phyloP scores from a whole-genome alignment of 2,888 invertebrate genomes.

The Apamea crenata region DNA sequence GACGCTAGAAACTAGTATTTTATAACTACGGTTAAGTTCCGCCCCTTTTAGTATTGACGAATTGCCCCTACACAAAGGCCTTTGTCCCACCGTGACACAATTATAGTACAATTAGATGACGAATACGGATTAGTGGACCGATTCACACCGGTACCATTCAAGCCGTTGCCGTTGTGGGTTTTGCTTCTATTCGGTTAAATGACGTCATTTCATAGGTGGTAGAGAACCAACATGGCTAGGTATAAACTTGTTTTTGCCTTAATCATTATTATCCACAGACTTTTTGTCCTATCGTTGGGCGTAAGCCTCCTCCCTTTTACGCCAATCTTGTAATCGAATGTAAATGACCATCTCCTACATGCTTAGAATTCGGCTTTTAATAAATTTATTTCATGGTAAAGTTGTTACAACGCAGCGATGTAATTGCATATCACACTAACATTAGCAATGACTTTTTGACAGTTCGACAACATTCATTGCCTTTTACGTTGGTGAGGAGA shows the following conservation, averaged over 20 bases:
- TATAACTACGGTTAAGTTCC: conserved; percentile 6
- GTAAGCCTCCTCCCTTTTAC: not conserved
- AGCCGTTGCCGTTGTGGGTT: conserved; percentile 19
- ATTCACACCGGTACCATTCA: conserved; percentile 49
- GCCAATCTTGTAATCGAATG: not conserved
- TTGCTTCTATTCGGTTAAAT: conserved; percentile 21
- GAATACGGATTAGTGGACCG: conserved; percentile 45
- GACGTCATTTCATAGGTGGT: conserved; percentile 26
- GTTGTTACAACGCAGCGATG: not conserved
- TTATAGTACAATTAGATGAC: conserved; percentile 61
- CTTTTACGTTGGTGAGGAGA: not conserved
- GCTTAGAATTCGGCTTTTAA: not conserved
- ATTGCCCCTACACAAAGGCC: conserved; percentile 50
- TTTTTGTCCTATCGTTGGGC: not conserved
- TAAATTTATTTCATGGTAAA: not conserved
- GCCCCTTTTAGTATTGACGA: conserved; percentile 28
- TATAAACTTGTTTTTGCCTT: not conserved
- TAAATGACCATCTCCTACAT: not conserved
- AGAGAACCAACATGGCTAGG: conserved; percentile 5
- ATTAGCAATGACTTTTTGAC: not conserved
- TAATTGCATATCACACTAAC: not conserved
- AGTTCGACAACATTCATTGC: not conserved
- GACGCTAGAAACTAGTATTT: not conserved
- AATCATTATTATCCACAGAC: conserved; percentile 5
- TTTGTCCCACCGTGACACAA: conserved; percentile 57